Conservation (phyloP, 2,113 vertebrate species). For the Mus musculus region GRCm39 chr3:21692501-21693000, state of each 20-base stretch:
- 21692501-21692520: not conserved
- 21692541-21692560: not conserved
- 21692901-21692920: not conserved
- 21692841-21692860: not conserved
- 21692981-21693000: not conserved
- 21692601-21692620: not conserved
- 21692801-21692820: not conserved
- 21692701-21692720: not conserved
- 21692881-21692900: not conserved
- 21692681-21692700: conserved; percentile 28
- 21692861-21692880: not conserved
- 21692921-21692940: not conserved
- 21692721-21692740: conserved; percentile 36
- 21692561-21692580: rapidly evolving
- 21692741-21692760: not conserved
- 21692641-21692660: not conserved
- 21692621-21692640: not conserved
- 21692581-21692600: not conserved
- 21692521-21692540: not conserved
- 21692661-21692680: not conserved
- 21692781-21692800: not conserved
- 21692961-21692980: not conserved
- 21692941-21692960: not conserved
- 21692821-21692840: not conserved
- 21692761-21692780: not conserved